Evolutionary conservation across 2,113 vertebrate species (phyloP).

Genomic region (Chaenocephalus aceratus): DNA sequence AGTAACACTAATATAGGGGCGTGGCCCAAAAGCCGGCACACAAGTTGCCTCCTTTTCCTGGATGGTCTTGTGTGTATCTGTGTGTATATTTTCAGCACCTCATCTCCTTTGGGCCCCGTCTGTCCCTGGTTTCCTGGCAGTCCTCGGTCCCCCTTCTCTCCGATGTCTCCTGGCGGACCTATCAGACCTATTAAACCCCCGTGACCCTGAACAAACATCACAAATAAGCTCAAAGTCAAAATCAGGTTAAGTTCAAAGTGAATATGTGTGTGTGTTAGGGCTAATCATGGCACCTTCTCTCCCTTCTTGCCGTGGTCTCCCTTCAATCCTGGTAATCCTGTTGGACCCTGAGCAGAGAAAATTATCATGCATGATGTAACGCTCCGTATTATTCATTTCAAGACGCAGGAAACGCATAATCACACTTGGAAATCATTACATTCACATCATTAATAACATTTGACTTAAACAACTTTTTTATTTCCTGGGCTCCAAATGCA

Average conservation of each 20-base stretch:
- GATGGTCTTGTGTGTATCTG: slow-evolving; percentile 5
- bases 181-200: slow-evolving; percentile 97
- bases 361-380: not conserved
- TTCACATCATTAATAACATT: too few relatives aligned
- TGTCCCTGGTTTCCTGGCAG: slow-evolving; percentile 93
- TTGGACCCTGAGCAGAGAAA: slow-evolving; percentile 86
- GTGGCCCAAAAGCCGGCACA: not conserved
- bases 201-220: slow-evolving; percentile 88
- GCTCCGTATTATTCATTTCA: too few relatives aligned
- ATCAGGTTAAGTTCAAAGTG: not conserved
- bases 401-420: not conserved
- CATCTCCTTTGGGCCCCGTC: slow-evolving; percentile 93
- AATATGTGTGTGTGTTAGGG: not conserved
- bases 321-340: slow-evolving; percentile 93
- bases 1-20: too few relatives aligned
- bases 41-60: not conserved
- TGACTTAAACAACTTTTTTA: too few relatives aligned
- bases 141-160: slow-evolving; percentile 96
- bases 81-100: slow-evolving; percentile 80
- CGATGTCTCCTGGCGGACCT: slow-evolving; percentile 94
- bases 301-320: slow-evolving; percentile 95
- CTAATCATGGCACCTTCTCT: slow-evolving; percentile 88
- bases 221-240: slow-evolving; percentile 6
- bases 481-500: too few relatives aligned
- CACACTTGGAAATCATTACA: too few relatives aligned